Evolutionary conservation across 2,888 invertebrate species (phyloP).

Genomic region (Pheosia tremula): DNA sequence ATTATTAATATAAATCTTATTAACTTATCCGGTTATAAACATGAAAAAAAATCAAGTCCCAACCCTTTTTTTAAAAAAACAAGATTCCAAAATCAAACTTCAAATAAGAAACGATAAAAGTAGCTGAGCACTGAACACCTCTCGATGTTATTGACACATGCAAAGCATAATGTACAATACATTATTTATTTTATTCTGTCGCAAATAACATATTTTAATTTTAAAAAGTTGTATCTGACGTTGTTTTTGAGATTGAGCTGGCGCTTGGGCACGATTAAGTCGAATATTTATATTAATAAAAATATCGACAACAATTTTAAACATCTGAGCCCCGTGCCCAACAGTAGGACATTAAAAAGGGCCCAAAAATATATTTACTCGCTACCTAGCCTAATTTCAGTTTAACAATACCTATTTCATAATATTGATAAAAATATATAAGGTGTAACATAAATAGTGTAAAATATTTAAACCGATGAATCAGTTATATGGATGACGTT

Average conservation of each 20-base stretch:
- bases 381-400: no score
- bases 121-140: slow-evolving; percentile 16
- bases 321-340: background rate
- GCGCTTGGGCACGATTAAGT: background rate
- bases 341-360: no score
- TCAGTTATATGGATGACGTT: no score
- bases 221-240: slow-evolving; percentile 49
- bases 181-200: slow-evolving; percentile 51
- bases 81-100: slow-evolving; percentile 1
- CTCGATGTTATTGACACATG: slow-evolving; percentile 55
- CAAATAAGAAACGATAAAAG: slow-evolving; percentile 10
- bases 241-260: slow-evolving; percentile 55
- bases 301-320: slow-evolving; percentile 6
- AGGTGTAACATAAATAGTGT: no score
- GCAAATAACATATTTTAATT: slow-evolving; percentile 55
- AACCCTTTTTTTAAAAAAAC: background rate
- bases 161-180: slow-evolving; percentile 51
- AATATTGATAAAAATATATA: no score
- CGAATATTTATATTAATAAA: no score
- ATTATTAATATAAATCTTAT: no score
- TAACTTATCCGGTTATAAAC: slow-evolving; percentile 5
- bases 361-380: no score
- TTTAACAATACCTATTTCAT: no score
- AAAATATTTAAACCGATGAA: no score
- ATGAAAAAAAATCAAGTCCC: background rate